Base-by-base conservation (phyloP, 23 tunicate species). In the Diplosoma virens region DNA sequence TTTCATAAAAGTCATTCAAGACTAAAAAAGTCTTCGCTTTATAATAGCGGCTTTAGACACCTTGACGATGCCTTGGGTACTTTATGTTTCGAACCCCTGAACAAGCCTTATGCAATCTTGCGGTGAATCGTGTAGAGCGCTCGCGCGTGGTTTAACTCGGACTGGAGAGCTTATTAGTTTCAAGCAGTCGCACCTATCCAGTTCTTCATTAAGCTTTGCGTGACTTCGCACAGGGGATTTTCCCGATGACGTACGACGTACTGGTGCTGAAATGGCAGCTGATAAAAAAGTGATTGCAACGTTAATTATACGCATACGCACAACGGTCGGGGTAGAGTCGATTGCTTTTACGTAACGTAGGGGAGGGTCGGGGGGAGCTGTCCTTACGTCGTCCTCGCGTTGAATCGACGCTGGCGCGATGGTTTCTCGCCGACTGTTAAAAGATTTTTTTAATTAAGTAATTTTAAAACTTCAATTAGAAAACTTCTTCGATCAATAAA, bases 131-230 rank as follows among this genome's bases (percentile, higher is more conserved):
- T n/a, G n/a, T n/a, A n/a, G n/a, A n/a, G n/a, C n/a, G n/a, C n/a
- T n/a, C n/a, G n/a, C n/a, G n/a, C n/a, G n/a, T n/a, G n/a, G n/a
- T n/a, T n/a, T n/a, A n/a, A n/a, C n/a, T n/a, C n/a, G n/a, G n/a
- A n/a, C n/a, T n/a, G n/a, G n/a, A n/a, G n/a, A n/a, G n/a, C n/a
- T n/a, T n/a, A n/a, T n/a, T n/a, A n/a, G n/a, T n/a, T n/a, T n/a
- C n/a, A n/a, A n/a, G n/a, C n/a, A n/a, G n/a, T n/a, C n/a, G n/a
- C 25, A 73, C 93, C 93, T 59, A 7, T 73, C 76, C 1, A 78
- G 25, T 33, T 74, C 76, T 34, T 47, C 59, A 24, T 32, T 33
- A 45, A 81, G 4, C 17, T 63, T 69, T 32, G 73, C 45, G 33
- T 59, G 68, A 55, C 79, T 79, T 33, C 85, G 55, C 9, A 48